phyloP scores from a whole-genome alignment of 2,888 invertebrate species.

The Gryllus longicercus region DNA sequence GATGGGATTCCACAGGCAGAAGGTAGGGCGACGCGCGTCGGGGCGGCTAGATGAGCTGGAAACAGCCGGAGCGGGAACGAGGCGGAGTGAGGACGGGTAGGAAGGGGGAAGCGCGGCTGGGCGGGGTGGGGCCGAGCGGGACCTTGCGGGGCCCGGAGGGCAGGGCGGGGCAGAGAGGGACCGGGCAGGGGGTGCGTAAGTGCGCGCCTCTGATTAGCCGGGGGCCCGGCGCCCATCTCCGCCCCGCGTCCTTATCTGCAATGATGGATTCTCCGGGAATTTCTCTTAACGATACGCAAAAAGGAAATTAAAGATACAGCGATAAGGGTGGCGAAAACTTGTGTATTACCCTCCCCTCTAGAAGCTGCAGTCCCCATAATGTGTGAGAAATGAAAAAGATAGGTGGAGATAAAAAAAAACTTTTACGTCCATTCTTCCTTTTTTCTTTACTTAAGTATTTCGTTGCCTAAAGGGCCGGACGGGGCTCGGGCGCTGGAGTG shows the following conservation, averaged over 20 bases:
- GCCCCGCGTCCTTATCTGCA: constrained; percentile 28
- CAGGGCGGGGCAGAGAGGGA: too few species aligned
- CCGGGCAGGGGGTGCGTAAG: not conserved
- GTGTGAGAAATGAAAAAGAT: constrained; percentile 11
- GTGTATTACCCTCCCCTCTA: constrained; percentile 25
- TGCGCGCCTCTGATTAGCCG: constrained; percentile 11
- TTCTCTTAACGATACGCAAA: constrained; percentile 36
- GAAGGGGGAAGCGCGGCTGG: too few species aligned
- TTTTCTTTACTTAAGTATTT: not conserved
- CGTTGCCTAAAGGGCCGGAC: not conserved
- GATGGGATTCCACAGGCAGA: too few species aligned
- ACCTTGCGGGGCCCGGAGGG: too few species aligned
- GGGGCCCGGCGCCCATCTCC: not conserved
- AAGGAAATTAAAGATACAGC: constrained; percentile 38
- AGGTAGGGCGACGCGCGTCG: too few species aligned
- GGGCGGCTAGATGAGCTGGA: too few species aligned
- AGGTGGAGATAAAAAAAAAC: not conserved
- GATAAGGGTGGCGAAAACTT: constrained; percentile 32
- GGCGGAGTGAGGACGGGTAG: too few species aligned
- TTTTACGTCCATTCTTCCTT: not conserved
- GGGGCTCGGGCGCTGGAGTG: not conserved
- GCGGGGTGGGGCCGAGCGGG: too few species aligned
- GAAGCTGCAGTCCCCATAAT: not conserved
- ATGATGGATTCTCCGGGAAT: constrained; percentile 35
- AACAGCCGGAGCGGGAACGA: too few species aligned